These are phyloP conservation scores for Phthorimaea operculella DNA, from an alignment of 1,140 invertebrate genomes.

Conservation along the genomic window DNA sequence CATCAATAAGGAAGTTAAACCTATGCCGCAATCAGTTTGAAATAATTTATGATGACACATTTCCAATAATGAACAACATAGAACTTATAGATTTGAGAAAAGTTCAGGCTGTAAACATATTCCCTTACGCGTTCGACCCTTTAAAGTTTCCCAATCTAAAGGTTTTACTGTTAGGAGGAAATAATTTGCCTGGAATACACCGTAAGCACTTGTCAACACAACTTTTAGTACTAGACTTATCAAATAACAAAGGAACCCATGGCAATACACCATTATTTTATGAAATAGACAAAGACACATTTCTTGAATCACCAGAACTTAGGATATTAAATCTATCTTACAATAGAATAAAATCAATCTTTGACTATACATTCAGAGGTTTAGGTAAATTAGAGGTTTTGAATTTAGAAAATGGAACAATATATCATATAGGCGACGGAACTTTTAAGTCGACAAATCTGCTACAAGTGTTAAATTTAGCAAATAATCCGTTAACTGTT, in stretches of 20 bases:
- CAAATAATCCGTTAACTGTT: constrained; percentile 63
- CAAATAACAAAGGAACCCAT: constrained; percentile 52
- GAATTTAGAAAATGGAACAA: constrained; percentile 63
- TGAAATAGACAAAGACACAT: constrained; percentile 50
- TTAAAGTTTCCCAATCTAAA: constrained; percentile 59
- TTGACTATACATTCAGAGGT: constrained; percentile 59
- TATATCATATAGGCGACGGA: constrained; percentile 56
- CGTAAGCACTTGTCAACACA: constrained; percentile 55
- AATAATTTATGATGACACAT: constrained; percentile 52
- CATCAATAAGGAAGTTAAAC: constrained; percentile 60
- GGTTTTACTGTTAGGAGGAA: constrained; percentile 58
- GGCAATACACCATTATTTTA: constrained; percentile 51
- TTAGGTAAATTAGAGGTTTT: constrained; percentile 58
- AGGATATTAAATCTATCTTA: constrained; percentile 58
- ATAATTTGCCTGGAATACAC: constrained; percentile 61
- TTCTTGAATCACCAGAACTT: constrained; percentile 36
- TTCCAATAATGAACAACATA: constrained; percentile 67
- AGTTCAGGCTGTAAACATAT: constrained; percentile 42
- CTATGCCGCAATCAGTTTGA: constrained; percentile 69
- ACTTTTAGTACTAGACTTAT: constrained; percentile 62
- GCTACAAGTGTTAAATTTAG: constrained; percentile 65
- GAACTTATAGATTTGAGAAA: constrained; percentile 61
- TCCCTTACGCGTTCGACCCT: constrained; percentile 42
- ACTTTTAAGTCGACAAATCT: constrained; percentile 55
- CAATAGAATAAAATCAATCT: constrained; percentile 62